Evolutionary conservation across 2,888 invertebrate species (phyloP).

Genomic region (Aphodius granarius): DNA sequence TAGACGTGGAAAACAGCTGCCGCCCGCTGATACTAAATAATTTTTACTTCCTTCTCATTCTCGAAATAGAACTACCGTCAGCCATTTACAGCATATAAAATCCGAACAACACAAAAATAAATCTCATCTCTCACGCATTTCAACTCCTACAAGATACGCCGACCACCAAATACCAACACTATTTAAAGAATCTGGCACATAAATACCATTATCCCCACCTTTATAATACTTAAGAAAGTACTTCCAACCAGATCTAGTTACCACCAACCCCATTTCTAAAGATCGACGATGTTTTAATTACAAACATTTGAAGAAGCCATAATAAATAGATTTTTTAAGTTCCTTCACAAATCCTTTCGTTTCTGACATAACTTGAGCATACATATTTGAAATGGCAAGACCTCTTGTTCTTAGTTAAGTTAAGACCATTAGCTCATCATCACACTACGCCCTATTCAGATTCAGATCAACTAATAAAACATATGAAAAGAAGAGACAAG

Average conservation of each 20-base stretch:
- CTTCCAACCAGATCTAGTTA: not conserved
- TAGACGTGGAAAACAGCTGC: slow-evolving; percentile 34
- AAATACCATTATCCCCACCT: no score
- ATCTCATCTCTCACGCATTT: not conserved
- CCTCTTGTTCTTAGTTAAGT: no score
- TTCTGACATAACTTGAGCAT: no score
- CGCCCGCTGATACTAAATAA: slow-evolving; percentile 34
- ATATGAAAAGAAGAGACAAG: no score
- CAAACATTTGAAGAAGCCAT: not conserved
- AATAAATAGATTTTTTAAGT: not conserved
- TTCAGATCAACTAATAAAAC: no score
- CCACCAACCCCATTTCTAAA: not conserved
- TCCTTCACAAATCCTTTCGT: no score
- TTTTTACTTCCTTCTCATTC: slow-evolving; percentile 40
- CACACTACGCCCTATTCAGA: no score
- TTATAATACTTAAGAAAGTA: not conserved
- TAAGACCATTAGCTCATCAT: no score
- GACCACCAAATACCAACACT: not conserved
- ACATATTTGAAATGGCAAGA: no score
- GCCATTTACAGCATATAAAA: not conserved
- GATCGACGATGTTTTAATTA: not conserved
- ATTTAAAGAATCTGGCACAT: not conserved
- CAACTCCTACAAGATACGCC: not conserved
- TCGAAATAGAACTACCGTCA: slow-evolving; percentile 32
- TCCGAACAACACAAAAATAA: not conserved